Evolutionary conservation across 2,888 invertebrate species (phyloP), one percentile per base, ranked within the genome.

Genomic region (Pristionchus fissidentatus): DNA sequence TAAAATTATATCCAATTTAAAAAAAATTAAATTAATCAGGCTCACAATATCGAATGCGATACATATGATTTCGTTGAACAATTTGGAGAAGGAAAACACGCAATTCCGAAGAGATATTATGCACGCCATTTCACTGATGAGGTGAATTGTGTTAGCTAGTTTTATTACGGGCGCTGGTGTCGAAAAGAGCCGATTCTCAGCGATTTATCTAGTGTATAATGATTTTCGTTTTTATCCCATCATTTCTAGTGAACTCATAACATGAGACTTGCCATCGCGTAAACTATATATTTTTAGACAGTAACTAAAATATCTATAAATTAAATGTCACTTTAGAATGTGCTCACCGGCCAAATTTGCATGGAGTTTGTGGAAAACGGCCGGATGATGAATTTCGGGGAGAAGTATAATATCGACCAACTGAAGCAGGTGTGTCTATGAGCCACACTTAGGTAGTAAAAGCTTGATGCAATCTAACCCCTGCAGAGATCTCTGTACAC

Each of bases 11-110:
- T 15, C 10, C 1, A 10, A 1, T 41, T 7, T 32, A n/a, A n/a
- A n/a, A n/a, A n/a, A n/a, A n/a, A n/a, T n/a, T n/a, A n/a, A n/a
- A n/a, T n/a, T n/a, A n/a, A n/a, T 43, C 41, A 70, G 70, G 22
- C 43, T 38, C 70, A 70, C 43, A 70, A 70, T 26, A 70, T 70
- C 32, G 70, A 70, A 4, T 70, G 70, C 4, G 70, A 70, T 13
- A 70, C 70, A 8, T 70, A 70, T 41, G 70, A 70, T 41, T 70
- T 70, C 26, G 5, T 70, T 1, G 26, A 8, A 19, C 70, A 70
- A 13, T 43, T 70, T 26, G 70, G 70, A 70, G 70, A 70, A 13
- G 70, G 70, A n/a, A n/a, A n/a, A 26, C 22, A 70, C 41, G 43
- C 43, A 3, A 19, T 70, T 15, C 70, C 70, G 8, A 70, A 26